phyloP scores from a whole-genome alignment of 2,113 vertebrate genomes.

The Myxocyprinus asiaticus region DNA sequence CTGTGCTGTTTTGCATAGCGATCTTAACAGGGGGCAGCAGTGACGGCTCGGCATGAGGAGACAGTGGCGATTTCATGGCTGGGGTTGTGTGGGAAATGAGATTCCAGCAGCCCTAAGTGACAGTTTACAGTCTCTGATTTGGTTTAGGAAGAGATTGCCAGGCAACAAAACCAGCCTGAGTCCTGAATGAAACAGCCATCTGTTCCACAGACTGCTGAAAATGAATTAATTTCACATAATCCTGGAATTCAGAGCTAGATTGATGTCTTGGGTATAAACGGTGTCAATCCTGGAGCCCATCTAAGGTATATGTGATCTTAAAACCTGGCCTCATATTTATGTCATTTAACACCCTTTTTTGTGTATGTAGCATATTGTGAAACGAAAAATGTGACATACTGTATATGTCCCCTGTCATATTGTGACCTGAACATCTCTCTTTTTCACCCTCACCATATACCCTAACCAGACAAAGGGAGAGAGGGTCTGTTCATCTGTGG shows the following conservation, averaged over 20 bases:
- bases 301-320: slow-evolving; percentile 30
- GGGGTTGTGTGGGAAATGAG: slow-evolving; percentile 62
- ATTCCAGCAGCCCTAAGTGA: slow-evolving; percentile 73
- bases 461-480: slow-evolving; percentile 50
- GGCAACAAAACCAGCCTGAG: slow-evolving; percentile 72
- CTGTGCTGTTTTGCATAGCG: slow-evolving; percentile 50
- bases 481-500: slow-evolving; percentile 34
- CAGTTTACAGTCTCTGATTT: slow-evolving; percentile 74
- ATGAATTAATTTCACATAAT: slow-evolving; percentile 75
- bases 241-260: slow-evolving; percentile 67
- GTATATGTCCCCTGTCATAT: not conserved
- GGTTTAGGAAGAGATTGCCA: slow-evolving; percentile 70
- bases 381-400: not conserved
- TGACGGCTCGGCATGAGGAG: slow-evolving; percentile 34
- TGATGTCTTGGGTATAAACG: slow-evolving; percentile 47
- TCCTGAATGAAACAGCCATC: slow-evolving; percentile 74
- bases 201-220: slow-evolving; percentile 66
- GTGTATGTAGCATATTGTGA: not conserved
- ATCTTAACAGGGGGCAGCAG: slow-evolving; percentile 24
- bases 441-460: slow-evolving; percentile 13
- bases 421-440: not conserved
- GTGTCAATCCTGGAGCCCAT: slow-evolving; percentile 46
- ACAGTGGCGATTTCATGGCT: slow-evolving; percentile 58
- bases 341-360: not conserved
- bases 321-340: slow-evolving; percentile 22